These are phyloP conservation scores for Oxyteleia sp. DNA, from an alignment of 2,888 invertebrate genomes.

Conservation along the genomic window DNA sequence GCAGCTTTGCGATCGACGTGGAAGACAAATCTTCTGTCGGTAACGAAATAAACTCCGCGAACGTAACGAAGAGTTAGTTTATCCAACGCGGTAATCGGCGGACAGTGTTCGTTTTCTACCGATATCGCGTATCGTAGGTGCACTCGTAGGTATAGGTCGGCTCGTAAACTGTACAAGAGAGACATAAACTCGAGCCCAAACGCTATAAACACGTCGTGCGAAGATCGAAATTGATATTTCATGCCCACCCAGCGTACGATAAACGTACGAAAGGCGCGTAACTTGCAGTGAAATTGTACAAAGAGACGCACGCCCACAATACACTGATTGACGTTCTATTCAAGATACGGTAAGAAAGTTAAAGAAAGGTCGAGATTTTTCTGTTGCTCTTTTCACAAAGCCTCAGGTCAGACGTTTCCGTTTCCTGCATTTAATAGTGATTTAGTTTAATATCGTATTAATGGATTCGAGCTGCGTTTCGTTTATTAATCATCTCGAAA, in stretches of 20 bases:
- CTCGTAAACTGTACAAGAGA: constrained; percentile 79
- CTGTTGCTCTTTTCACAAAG: constrained; percentile 45
- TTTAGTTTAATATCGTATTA: constrained; percentile 26
- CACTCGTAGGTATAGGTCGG: constrained; percentile 72
- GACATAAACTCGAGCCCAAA: constrained; percentile 79
- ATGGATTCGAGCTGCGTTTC: constrained; percentile 3
- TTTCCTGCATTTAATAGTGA: constrained; percentile 37
- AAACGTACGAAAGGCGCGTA: constrained; percentile 74
- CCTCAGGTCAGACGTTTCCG: constrained; percentile 45
- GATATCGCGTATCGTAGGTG: constrained; percentile 74
- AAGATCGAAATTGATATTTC: constrained; percentile 82
- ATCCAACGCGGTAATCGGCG: constrained; percentile 64
- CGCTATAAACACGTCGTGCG: constrained; percentile 79
- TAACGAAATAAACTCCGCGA: constrained; percentile 51
- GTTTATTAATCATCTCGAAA: constrained; percentile 15
- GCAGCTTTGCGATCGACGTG: constrained; percentile 9
- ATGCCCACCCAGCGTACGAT: constrained; percentile 77
- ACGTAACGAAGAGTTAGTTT: constrained; percentile 68
- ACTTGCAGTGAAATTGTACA: constrained; percentile 71
- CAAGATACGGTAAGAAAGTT: constrained; percentile 54
- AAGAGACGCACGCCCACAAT: constrained; percentile 72
- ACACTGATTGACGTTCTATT: constrained; percentile 70
- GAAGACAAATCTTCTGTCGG: constrained; percentile 67
- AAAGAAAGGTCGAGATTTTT: constrained; percentile 59
- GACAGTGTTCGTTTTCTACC: constrained; percentile 58